Evolutionary conservation across 2,797 vertebrate species (phyloP), one percentile per base, ranked within the genome.

Genomic region (Pipistrellus nathusii): DNA sequence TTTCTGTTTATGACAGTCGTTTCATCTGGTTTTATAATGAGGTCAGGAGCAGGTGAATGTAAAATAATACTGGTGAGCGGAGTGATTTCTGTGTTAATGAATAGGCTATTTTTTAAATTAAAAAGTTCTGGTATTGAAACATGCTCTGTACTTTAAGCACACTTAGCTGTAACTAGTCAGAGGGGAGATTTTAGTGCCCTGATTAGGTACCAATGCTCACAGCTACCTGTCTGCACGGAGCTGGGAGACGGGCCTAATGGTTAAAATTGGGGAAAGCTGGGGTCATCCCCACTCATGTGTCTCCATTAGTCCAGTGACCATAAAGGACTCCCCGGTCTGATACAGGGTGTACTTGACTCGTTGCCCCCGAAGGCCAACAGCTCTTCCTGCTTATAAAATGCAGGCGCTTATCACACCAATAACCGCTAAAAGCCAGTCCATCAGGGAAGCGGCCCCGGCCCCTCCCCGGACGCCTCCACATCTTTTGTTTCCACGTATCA

Each of bases 401-500:
- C 80, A 84, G 92, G 93, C 96, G 93, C 96, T 98, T 98, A 98
- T 98, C 98, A 98, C 98, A 97, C 97, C 96, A 97, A 97, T 98
- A 98, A 98, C 97, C 98, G 98, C 98, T 98, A 96, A 97, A 98
- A 97, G 97, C 97, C 62, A 95, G 97, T 96, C 95, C 6, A 57
- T 96, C 91, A 94, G 83, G 72, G 5, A 73, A 30, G 23, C 8
- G 59, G 51, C 13, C 25, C 25, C 12, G 14, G 59, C 59, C 27
- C 87, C 97, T 96, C 97, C 94, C 84, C 97, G 95, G 97, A 95
- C 97, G 96, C 98, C 97, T 98, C 95, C 98, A 85, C 98, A 98
- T 98, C 98, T 98, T 98, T 98, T 98, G 95, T 98, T 98, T 98
- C 98, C 98, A 98, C 98, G 98, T 98, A 98, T 98, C 98, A 98